Evolutionary conservation across 2,113 vertebrate genomes (phyloP).

Genomic region (Paedocypris sp.): DNA sequence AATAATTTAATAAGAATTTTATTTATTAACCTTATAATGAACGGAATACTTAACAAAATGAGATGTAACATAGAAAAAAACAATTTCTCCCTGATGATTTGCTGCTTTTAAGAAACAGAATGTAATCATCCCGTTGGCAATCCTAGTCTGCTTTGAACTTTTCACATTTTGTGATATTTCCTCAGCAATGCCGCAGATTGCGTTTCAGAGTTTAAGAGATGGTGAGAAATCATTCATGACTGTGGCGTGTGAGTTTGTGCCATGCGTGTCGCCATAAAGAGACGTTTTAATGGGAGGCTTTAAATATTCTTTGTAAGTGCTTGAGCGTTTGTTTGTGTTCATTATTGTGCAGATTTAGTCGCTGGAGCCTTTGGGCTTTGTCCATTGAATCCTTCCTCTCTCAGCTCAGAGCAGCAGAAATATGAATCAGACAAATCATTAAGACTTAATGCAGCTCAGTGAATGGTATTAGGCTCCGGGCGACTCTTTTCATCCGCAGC

Average conservation of each 20-base stretch:
- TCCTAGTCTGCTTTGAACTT: too few relatives aligned
- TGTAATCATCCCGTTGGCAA: too few relatives aligned
- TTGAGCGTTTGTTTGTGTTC: not conserved
- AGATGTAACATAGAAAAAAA: too few relatives aligned
- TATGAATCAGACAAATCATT: not conserved
- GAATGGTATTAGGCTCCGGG: conserved; percentile 2
- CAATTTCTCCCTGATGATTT: too few relatives aligned
- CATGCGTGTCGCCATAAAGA: not conserved
- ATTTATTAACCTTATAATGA: too few relatives aligned
- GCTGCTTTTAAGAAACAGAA: too few relatives aligned
- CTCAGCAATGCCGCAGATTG: too few relatives aligned
- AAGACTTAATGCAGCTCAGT: conserved; percentile 11
- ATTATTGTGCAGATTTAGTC: not conserved
- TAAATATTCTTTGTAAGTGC: not conserved
- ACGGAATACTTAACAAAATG: too few relatives aligned
- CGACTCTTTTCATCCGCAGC: not conserved
- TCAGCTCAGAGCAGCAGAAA: not conserved
- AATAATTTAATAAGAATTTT: too few relatives aligned
- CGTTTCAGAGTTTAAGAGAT: not conserved
- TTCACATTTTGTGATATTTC: too few relatives aligned
- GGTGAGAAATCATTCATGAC: not conserved
- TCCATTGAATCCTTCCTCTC: not conserved
- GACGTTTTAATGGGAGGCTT: not conserved
- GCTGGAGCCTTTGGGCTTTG: not conserved
- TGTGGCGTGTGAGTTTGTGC: not conserved